Conservation (phyloP, 2,113 vertebrate genomes). For the Stigmatopora nigra region DNA sequence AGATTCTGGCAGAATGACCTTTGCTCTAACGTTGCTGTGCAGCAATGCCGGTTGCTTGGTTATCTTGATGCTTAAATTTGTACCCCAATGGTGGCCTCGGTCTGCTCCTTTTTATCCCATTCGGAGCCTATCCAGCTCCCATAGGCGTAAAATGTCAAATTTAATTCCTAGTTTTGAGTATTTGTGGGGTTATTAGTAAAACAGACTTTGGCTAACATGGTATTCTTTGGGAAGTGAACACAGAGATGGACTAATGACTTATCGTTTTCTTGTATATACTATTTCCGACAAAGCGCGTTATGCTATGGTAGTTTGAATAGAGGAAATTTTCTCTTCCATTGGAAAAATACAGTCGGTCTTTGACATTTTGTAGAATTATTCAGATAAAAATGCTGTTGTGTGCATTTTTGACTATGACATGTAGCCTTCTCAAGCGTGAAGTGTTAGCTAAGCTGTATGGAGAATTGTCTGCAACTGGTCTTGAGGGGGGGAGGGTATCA, state of each 20-base stretch:
- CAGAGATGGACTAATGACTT: slow-evolving; percentile 47
- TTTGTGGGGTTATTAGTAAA: slow-evolving; percentile 44
- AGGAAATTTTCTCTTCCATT: too few species aligned
- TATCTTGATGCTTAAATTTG: slow-evolving; percentile 32
- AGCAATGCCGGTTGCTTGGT: slow-evolving; percentile 53
- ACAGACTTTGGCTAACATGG: slow-evolving; percentile 37
- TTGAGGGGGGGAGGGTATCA: too few species aligned
- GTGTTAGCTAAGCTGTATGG: too few species aligned
- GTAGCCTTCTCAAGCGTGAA: too few species aligned
- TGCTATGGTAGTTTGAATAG: too few species aligned
- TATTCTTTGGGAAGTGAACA: slow-evolving; percentile 37
- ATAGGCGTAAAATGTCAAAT: background rate
- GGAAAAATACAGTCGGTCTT: too few species aligned
- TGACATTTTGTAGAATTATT: too few species aligned
- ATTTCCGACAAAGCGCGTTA: too few species aligned
- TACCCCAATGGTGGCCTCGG: slow-evolving; percentile 40
- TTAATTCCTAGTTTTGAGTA: slow-evolving; percentile 26
- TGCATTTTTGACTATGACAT: too few species aligned
- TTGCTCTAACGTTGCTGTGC: slow-evolving; percentile 48
- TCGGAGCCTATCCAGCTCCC: slow-evolving; percentile 14
- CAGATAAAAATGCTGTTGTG: too few species aligned
- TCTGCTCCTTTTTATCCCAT: slow-evolving; percentile 30
- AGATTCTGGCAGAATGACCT: slow-evolving; percentile 49
- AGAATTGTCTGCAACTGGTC: too few species aligned
- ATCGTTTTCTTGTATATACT: slow-evolving; percentile 20